Conservation (phyloP, 2,113 vertebrate genomes). For the Synchiropus splendidus region DNA sequence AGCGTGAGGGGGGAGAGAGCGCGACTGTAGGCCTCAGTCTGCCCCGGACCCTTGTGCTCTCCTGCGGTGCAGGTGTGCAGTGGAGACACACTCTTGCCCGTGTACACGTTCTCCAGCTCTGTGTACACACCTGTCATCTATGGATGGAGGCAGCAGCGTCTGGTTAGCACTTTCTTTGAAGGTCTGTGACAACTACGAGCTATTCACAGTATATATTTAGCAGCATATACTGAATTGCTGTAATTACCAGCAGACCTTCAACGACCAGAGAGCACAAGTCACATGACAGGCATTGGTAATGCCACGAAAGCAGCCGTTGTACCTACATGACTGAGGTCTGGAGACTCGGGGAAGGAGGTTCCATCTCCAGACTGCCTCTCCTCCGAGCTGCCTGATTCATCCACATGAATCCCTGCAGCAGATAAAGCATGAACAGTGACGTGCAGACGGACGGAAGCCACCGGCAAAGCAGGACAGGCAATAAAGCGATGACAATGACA, state of each 20-base stretch:
- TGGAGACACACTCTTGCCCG: conserved; percentile 66
- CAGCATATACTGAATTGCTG: not conserved
- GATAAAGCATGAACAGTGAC: conserved; percentile 51
- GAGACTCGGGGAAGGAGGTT: conserved; percentile 93
- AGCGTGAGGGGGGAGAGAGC: conserved; percentile 65
- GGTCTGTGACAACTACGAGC: conserved; percentile 19
- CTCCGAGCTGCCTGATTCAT: conserved; percentile 77
- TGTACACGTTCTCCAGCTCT: conserved; percentile 81
- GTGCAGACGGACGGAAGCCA: conserved; percentile 26
- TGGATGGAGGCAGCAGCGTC: conserved; percentile 48
- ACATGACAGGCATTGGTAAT: conserved; percentile 18
- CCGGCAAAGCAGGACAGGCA: conserved; percentile 24
- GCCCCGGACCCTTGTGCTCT: conserved; percentile 57
- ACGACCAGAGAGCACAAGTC: conserved; percentile 32
- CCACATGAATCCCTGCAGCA: conserved; percentile 73
- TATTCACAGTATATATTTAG: no score
- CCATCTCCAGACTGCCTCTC: conserved; percentile 95
- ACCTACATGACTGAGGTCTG: conserved; percentile 91
- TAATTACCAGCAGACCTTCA: conserved; percentile 32
- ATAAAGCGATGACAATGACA: no score
- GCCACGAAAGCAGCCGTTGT: conserved; percentile 30
- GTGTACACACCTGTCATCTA: conserved; percentile 96
- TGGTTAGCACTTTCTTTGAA: conserved; percentile 49
- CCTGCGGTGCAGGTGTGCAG: conserved; percentile 65
- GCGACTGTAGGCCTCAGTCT: conserved; percentile 68